phyloP scores from a whole-genome alignment of 2,113 vertebrate genomes.

The Microtus pennsylvanicus region DNA sequence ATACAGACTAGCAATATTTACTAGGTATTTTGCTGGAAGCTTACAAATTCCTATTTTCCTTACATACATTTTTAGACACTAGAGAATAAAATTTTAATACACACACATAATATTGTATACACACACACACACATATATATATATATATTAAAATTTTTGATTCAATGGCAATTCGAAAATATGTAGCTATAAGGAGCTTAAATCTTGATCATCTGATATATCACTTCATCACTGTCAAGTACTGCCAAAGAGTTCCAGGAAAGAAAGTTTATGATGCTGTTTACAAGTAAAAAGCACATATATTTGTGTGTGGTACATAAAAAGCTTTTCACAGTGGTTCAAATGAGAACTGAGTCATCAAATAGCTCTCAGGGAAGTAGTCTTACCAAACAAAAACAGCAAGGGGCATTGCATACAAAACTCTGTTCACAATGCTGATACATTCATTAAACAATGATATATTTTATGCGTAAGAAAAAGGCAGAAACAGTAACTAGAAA shows the following conservation, averaged over 20 bases:
- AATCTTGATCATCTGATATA: slow-evolving; percentile 42
- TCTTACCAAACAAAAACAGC: slow-evolving; percentile 33
- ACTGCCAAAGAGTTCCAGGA: slow-evolving; percentile 15
- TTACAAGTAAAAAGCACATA: slow-evolving; percentile 51
- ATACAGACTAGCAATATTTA: neutral
- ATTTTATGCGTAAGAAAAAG: slow-evolving; percentile 30
- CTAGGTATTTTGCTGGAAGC: neutral
- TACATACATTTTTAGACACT: neutral
- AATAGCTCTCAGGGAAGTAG: neutral
- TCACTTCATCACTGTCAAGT: slow-evolving; percentile 20
- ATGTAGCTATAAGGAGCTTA: neutral
- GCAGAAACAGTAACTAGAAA: slow-evolving; percentile 16
- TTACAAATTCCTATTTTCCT: slow-evolving; percentile 6
- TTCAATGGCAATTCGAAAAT: slow-evolving; percentile 7
- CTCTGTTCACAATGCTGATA: neutral
- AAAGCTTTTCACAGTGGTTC: slow-evolving; percentile 25
- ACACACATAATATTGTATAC: too few species aligned
- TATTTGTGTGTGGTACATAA: neutral
- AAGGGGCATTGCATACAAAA: neutral
- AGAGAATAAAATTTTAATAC: neutral
- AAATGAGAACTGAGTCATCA: slow-evolving; percentile 48
- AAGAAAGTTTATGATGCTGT: slow-evolving; percentile 33
- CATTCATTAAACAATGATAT: neutral
- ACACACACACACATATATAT: too few species aligned
- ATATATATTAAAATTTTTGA: slow-evolving; percentile 7